These are phyloP conservation scores for Puffinus mauretanicus DNA, from an alignment of 2,113 vertebrate species.

Conservation along the genomic window DNA sequence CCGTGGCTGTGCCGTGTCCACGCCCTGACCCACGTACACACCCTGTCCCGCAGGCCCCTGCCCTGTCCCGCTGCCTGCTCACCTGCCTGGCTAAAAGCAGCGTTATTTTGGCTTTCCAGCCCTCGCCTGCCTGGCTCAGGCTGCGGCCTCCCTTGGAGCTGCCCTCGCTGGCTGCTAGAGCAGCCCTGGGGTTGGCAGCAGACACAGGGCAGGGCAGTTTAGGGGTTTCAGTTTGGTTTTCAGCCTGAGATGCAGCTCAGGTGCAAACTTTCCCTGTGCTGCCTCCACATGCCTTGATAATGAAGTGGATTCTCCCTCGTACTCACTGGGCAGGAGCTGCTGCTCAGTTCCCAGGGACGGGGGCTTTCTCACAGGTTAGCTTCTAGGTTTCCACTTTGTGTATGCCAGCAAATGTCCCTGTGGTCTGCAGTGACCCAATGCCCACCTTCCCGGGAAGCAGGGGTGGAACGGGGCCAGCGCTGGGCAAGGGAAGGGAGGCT, in stretches of 20 bases:
- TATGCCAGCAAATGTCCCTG: accelerated
- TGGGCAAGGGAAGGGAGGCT: background rate
- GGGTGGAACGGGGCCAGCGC: accelerated
- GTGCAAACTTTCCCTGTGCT: background rate
- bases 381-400: too few species aligned
- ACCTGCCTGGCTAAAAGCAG: background rate
- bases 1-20: too few species aligned
- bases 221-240: too few species aligned
- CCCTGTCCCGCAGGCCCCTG: background rate
- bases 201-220: background rate
- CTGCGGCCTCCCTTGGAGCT: background rate
- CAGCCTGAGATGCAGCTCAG: background rate
- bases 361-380: background rate
- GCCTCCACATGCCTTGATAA: accelerated
- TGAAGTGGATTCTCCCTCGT: background rate
- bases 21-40: background rate
- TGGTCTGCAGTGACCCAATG: accelerated
- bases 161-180: background rate
- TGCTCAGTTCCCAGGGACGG: background rate
- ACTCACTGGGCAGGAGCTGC: background rate
- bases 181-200: background rate
- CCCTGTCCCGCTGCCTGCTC: background rate
- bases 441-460: background rate
- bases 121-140: background rate
- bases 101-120: background rate